Percentiles rank a stretch among this genome's conserved stretches.
Conservation (phyloP, 2,797 vertebrate genomes). For the Hypotaenidia okinawae region DNA sequence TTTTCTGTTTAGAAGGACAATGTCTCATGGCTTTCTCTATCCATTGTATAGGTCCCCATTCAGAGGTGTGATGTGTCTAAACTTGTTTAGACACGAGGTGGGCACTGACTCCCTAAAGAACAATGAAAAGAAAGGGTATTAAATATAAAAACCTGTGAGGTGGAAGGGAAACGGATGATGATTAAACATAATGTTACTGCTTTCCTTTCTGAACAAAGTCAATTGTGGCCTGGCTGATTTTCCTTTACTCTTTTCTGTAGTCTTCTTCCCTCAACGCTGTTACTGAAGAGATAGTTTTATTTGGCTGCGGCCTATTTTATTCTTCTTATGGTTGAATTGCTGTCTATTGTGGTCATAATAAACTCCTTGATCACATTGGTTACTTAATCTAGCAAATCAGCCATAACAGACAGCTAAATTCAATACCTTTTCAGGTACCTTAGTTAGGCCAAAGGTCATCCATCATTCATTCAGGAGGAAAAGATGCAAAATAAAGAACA, state of each 20-base stretch:
- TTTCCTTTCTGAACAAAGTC: not conserved
- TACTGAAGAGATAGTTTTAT: not conserved
- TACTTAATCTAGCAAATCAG: not conserved
- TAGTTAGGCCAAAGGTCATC: not conserved
- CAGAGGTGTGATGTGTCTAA: not conserved
- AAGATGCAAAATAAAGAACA: not conserved
- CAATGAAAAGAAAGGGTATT: not conserved
- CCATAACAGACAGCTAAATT: not conserved
- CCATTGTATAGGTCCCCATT: not conserved
- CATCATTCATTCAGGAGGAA: not conserved
- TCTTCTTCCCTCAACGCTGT: not conserved
- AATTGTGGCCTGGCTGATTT: not conserved
- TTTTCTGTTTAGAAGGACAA: not conserved
- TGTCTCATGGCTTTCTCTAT: not conserved
- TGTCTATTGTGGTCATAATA: not conserved
- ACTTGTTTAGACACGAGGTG: not conserved
- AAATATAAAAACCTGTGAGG: not conserved
- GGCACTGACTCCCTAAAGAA: not conserved
- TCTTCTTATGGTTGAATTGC: not conserved
- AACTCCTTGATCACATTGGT: not conserved
- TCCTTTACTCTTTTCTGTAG: not conserved
- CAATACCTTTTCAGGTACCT: not conserved
- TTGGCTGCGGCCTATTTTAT: not conserved
- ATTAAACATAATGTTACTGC: not conserved
- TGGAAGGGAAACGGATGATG: not conserved